Evolutionary conservation across 2,888 invertebrate genomes (phyloP), one percentile per base, ranked within the genome.

Genomic region (Teleogryllus oceanicus): DNA sequence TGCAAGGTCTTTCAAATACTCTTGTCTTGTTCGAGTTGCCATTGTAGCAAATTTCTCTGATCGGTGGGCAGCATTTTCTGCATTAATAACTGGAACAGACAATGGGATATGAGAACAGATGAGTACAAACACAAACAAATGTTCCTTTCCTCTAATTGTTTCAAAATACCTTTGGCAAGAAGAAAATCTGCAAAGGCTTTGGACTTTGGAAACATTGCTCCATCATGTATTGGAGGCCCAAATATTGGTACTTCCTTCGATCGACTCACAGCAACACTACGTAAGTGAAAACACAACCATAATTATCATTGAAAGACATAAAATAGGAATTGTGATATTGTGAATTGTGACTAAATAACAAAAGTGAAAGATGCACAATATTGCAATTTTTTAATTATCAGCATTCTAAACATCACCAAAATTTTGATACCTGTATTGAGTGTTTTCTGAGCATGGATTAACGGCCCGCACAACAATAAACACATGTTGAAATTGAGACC

Each of bases 401-500:
- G 5, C 37, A 37, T 37, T 37, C 8, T 37, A 1, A 37, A 37
- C 8, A 37, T 8, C 37, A 37, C 8, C 37, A 37, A 37, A 5
- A 37, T 8, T 8, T 37, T 37, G 37, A 37, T 85, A 91, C 91
- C 94, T 94, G 88, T 98, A 98, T 85, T 94, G 93, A 1, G 96
- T 96, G 86, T 94, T 94, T 82, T 96, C 96, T 11, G 96, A 92
- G 87, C 96, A 96, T 4, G 97, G 97, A 87, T 96, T 95, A 80
- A 95, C 91, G 8, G 93, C 96, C 84, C 94, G 90, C 12, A 98
- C 95, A 79, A 98, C 92, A 83, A 98, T 94, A 88, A 98, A 98
- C 51, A 98, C 98, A 88, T 98, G 98, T 87, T 98, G 98, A 88
- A 98, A 98, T 87, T 98, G 98, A 78, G 97, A 98, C 81, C 98